Evolutionary conservation across 2,113 vertebrate genomes (phyloP).

Genomic region (Bubo scandiacus): DNA sequence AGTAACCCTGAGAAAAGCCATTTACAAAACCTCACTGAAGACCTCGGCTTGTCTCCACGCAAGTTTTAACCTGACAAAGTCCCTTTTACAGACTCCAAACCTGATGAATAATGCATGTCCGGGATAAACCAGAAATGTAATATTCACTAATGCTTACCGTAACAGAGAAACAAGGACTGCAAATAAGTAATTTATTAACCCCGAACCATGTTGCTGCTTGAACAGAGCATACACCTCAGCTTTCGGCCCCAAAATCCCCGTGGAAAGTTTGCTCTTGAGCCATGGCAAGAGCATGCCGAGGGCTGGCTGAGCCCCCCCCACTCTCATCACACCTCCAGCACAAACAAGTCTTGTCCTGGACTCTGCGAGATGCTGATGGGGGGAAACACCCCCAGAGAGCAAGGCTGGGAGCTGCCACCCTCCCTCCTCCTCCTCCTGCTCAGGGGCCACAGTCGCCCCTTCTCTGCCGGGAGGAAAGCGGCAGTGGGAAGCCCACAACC

Average conservation of each 20-base stretch:
- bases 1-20: neutral
- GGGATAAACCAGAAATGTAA: constrained; percentile 54
- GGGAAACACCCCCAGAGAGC: accelerated
- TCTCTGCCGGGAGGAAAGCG: accelerated
- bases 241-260: neutral
- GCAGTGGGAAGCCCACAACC: constrained; percentile 69
- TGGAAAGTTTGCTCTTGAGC: neutral
- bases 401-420: neutral
- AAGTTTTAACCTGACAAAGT: constrained; percentile 61
- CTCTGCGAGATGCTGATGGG: accelerated
- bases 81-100: constrained; percentile 37
- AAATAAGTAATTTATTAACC: constrained; percentile 65
- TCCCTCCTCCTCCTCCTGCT: neutral
- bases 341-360: neutral
- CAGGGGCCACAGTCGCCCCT: accelerated
- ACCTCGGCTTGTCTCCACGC: neutral
- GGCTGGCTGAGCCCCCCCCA: neutral
- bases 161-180: constrained; percentile 13
- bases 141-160: constrained; percentile 40
- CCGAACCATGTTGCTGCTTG: neutral
- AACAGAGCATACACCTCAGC: neutral
- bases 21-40: constrained; percentile 15
- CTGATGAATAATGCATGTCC: constrained; percentile 56
- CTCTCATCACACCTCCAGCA: neutral
- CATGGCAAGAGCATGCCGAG: accelerated